Conservation (phyloP, 2,888 invertebrate species). For the Tribolium freemani region DNA sequence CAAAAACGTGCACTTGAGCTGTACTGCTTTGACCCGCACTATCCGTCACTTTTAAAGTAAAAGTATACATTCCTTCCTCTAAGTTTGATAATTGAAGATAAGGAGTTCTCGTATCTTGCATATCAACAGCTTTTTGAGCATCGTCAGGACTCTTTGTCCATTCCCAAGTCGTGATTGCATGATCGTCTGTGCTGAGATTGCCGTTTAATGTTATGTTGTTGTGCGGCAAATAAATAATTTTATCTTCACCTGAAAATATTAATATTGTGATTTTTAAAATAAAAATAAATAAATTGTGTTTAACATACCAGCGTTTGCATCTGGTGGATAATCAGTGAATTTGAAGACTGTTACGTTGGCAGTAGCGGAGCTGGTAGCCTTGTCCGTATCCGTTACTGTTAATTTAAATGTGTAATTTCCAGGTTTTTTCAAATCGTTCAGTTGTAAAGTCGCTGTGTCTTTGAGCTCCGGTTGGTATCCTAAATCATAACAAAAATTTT, state of each 20-base stretch:
- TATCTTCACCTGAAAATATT: constrained; percentile 78
- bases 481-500: constrained; percentile 43
- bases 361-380: constrained; percentile 85
- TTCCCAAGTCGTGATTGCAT: constrained; percentile 93
- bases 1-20: constrained; percentile 85
- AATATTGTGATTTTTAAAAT: background rate
- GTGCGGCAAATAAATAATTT: constrained; percentile 91
- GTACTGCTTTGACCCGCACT: constrained; percentile 89
- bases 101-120: constrained; percentile 95
- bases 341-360: constrained; percentile 93
- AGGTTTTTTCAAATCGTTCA: constrained; percentile 86
- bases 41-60: constrained; percentile 93
- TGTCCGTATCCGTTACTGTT: constrained; percentile 93
- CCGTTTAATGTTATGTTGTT: constrained; percentile 90
- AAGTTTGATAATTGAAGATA: constrained; percentile 88
- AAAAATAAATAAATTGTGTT: background rate
- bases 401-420: constrained; percentile 93
- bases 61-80: constrained; percentile 95
- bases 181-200: constrained; percentile 92
- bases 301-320: constrained; percentile 84
- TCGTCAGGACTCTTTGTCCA: constrained; percentile 94
- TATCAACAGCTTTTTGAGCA: constrained; percentile 92
- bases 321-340: constrained; percentile 94
- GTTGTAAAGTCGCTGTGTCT: constrained; percentile 85
- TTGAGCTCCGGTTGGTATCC: constrained; percentile 86